Percentiles rank a stretch among this genome's conserved stretches.
phyloP scores from a whole-genome alignment of 2,888 invertebrate genomes.

The Heliothis peltigera region DNA sequence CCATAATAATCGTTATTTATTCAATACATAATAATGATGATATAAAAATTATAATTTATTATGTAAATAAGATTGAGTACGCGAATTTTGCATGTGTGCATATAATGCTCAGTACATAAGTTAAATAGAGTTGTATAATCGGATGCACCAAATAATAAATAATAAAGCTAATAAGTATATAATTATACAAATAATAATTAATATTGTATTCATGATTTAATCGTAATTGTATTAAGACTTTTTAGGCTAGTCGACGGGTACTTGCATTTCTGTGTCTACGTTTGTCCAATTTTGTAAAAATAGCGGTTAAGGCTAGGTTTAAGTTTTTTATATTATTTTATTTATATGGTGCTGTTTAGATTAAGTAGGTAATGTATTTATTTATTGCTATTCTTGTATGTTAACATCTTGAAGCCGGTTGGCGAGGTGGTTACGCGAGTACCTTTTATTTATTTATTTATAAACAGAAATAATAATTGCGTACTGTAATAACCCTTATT shows the following conservation, averaged over 20 bases:
- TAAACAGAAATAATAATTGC: slow-evolving; percentile 66
- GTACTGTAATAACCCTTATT: slow-evolving; percentile 59
- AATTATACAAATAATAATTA: slow-evolving; percentile 63
- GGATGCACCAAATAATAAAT: slow-evolving; percentile 76
- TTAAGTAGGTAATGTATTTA: slow-evolving; percentile 70
- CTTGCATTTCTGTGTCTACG: slow-evolving; percentile 83
- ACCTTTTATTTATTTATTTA: slow-evolving; percentile 82
- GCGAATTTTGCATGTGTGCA: slow-evolving; percentile 54
- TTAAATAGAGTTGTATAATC: slow-evolving; percentile 68
- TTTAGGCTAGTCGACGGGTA: slow-evolving; percentile 89
- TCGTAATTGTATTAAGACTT: slow-evolving; percentile 62
- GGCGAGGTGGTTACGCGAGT: slow-evolving; percentile 88
- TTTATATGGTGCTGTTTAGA: slow-evolving; percentile 79
- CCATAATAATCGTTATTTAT: slow-evolving; percentile 47
- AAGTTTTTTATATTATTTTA: slow-evolving; percentile 67
- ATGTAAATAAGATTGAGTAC: slow-evolving; percentile 67
- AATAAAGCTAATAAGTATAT: slow-evolving; percentile 63
- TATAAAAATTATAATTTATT: slow-evolving; percentile 58
- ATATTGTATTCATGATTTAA: slow-evolving; percentile 52
- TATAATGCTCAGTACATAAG: slow-evolving; percentile 62
- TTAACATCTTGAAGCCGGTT: slow-evolving; percentile 67
- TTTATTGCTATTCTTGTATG: slow-evolving; percentile 63
- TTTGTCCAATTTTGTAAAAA: slow-evolving; percentile 88
- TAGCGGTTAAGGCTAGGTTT: slow-evolving; percentile 67
- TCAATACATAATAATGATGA: slow-evolving; percentile 48